Conservation (phyloP, 2,113 vertebrate genomes). For the Oncorhynchus gorbuscha region DNA sequence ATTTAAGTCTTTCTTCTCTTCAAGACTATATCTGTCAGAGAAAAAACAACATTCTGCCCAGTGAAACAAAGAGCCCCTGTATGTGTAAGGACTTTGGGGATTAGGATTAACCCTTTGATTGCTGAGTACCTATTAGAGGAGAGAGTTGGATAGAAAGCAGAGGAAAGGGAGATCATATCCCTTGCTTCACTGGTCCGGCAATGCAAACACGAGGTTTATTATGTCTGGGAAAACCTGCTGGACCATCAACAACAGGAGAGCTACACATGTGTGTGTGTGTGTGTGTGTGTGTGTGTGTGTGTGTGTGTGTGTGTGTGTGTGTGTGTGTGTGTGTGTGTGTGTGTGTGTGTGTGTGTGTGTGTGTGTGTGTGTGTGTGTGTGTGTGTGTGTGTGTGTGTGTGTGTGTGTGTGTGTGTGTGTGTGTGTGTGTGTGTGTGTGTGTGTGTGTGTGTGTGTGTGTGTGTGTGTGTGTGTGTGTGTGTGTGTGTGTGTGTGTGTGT, state of each 20-base stretch:
- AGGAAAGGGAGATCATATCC: neutral
- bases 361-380: too few relatives aligned
- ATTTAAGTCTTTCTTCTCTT: slow-evolving; percentile 51
- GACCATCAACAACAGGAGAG: neutral
- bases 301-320: too few relatives aligned
- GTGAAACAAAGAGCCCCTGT: slow-evolving; percentile 61
- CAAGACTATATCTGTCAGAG: slow-evolving; percentile 38
- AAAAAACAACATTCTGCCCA: slow-evolving; percentile 19
- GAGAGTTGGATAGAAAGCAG: slow-evolving; percentile 7
- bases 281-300: neutral
- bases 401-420: too few relatives aligned
- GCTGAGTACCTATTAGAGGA: neutral
- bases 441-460: slow-evolving; percentile 10
- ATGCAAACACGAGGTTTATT: too few relatives aligned
- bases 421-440: neutral
- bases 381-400: too few relatives aligned
- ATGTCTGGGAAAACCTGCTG: neutral
- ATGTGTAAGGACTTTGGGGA: slow-evolving; percentile 41
- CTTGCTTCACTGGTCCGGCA: too few relatives aligned
- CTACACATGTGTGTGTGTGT: slow-evolving; percentile 1
- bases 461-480: neutral
- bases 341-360: too few relatives aligned
- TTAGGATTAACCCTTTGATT: slow-evolving; percentile 57
- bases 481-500: slow-evolving; percentile 9
- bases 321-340: too few relatives aligned